These are phyloP conservation scores for Acrocephalus scirpaceus DNA, from an alignment of 2,797 vertebrate genomes.

Conservation along the genomic window DNA sequence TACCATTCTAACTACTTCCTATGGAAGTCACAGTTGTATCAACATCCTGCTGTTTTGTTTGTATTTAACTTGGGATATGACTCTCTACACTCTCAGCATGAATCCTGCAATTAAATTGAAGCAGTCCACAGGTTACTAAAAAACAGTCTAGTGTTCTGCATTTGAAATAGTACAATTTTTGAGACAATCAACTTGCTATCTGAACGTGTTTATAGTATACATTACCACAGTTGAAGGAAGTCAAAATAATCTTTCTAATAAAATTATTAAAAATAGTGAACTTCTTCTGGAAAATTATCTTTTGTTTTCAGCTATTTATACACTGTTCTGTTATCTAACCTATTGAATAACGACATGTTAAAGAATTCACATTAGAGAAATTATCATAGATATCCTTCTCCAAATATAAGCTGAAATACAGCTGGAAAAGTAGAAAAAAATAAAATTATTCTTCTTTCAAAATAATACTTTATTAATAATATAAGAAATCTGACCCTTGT, in stretches of 20 bases:
- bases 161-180: constrained; percentile 7
- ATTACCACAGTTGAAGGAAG: neutral
- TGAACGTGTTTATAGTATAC: neutral
- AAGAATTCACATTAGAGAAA: neutral
- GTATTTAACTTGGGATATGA: constrained; percentile 76
- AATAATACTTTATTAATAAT: neutral
- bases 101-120: constrained; percentile 70
- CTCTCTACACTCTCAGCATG: constrained; percentile 71
- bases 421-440: neutral
- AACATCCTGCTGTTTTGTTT: constrained; percentile 80
- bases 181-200: constrained; percentile 27
- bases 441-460: neutral
- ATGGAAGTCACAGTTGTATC: constrained; percentile 77
- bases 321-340: neutral
- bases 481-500: neutral
- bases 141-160: constrained; percentile 11
- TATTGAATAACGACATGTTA: neutral
- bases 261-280: neutral
- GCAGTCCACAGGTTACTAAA: constrained; percentile 61
- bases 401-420: neutral
- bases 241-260: neutral
- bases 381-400: neutral
- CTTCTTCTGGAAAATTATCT: neutral
- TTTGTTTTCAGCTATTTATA: neutral
- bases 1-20: constrained; percentile 77